Evolutionary conservation across 2,888 invertebrate genomes (phyloP), one percentile per base, ranked within the genome.

Genomic region (Busseola fusca): DNA sequence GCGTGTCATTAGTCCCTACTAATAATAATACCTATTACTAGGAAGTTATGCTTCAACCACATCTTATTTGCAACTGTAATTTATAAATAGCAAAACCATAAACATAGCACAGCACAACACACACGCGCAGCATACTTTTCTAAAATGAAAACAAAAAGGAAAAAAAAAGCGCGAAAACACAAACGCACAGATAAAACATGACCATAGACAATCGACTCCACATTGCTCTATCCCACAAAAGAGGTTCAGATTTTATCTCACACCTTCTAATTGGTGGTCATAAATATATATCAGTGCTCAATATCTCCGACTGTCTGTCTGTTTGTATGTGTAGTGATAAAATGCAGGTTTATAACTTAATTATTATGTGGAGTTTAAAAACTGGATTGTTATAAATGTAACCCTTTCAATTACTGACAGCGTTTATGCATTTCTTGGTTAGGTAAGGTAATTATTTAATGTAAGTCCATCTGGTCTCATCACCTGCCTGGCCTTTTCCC

Each of bases 201-300:
- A 80, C 78, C 82, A 78, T 40, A 77, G 75, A 74, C 74, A 83
- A 78, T 57, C 84, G 21, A 54, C 72, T 78, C 83, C 64, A 64
- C 16, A 5, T 74, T 60, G 45, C 69, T 66, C 60, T 84, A 72
- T 80, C 59, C 72, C 30, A 82, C 64, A 69, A 83, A 84, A 84
- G 76, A 84, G 77, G 67, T 77, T 27, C 86, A 84, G 93, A 94
- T 93, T 89, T 84, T 87, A 94, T 94, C 93, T 84, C 87, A 84
- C 86, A 86, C 88, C 87, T 88, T 88, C 94, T 95, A 95, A 95
- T 94, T 95, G 94, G 93, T 86, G 88, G 82, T 87, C 91, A 91
- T 95, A 94, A 94, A 92, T 95, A 94, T 94, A 95, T 94, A 90
- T 87, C 82, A 74, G 58, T 78, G 72, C 77, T 63, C 79, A 66